These are phyloP conservation scores for Theonella swinhoei DNA, from an alignment of 37 sponge, comb jelly and placozoan species.

Conservation along the genomic window DNA sequence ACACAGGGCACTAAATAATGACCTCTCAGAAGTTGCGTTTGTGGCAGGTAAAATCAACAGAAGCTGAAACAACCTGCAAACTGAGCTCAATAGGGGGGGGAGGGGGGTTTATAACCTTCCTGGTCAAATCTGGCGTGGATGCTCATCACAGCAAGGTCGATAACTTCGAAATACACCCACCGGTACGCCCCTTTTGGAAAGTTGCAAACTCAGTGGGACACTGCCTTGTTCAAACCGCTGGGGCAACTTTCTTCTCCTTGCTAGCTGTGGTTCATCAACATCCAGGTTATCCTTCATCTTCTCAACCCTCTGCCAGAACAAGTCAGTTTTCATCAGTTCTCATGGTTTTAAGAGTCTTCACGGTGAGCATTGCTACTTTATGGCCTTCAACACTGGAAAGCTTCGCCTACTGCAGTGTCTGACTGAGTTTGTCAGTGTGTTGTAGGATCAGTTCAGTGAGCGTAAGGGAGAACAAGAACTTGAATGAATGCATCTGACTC, in stretches of 20 bases:
- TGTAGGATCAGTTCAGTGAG: slow-evolving; percentile 64
- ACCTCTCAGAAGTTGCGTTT: slow-evolving; percentile 71
- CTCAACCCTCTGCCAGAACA: slow-evolving; percentile 74
- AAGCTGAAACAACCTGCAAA: slow-evolving; percentile 67
- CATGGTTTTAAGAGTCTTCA: slow-evolving; percentile 62
- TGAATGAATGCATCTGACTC: slow-evolving; percentile 66
- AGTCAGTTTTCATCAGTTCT: slow-evolving; percentile 47
- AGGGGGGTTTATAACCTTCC: slow-evolving; percentile 49
- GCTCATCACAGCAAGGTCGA: slow-evolving; percentile 64
- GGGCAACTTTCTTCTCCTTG: slow-evolving; percentile 63
- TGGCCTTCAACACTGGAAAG: slow-evolving; percentile 83
- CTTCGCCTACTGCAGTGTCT: slow-evolving; percentile 66
- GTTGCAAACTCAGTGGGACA: no score
- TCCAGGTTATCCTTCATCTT: slow-evolving; percentile 42
- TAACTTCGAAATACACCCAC: slow-evolving; percentile 51
- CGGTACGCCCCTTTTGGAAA: slow-evolving; percentile 50
- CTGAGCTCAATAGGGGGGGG: slow-evolving; percentile 23
- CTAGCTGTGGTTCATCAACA: slow-evolving; percentile 60
- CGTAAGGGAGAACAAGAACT: slow-evolving; percentile 56
- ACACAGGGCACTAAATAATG: slow-evolving; percentile 81
- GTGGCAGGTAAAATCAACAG: slow-evolving; percentile 72
- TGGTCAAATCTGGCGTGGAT: slow-evolving; percentile 70
- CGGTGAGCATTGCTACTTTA: slow-evolving; percentile 69
- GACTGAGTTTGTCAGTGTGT: slow-evolving; percentile 80
- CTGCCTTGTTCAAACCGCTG: slow-evolving; percentile 62